Percentiles rank a stretch among this genome's conserved stretches.
Evolutionary conservation across 2,888 invertebrate genomes (phyloP).

Genomic region (Leucoptera coffeella): DNA sequence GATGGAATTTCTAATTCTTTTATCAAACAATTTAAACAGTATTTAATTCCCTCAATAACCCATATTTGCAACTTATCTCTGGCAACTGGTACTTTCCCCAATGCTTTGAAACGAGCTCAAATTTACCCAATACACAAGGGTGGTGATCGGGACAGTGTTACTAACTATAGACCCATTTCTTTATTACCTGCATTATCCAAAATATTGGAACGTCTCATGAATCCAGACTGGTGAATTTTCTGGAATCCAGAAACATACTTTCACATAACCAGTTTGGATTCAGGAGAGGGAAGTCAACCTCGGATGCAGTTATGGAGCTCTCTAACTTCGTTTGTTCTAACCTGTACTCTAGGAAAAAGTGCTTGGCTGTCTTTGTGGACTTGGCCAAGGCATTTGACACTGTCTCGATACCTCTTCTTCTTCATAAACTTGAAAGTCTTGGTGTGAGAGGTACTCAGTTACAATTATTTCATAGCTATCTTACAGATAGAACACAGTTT

Average conservation of each 20-base stretch:
- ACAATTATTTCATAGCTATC: neutral
- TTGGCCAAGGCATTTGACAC: conserved; percentile 4
- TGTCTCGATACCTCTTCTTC: conserved; percentile 3
- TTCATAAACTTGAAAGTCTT: conserved; percentile 1
- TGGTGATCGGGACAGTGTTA: neutral
- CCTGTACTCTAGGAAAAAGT: too few relatives aligned
- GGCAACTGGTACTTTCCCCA: conserved; percentile 1
- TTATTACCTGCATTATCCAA: neutral
- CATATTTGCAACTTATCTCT: conserved; percentile 1
- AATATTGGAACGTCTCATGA: neutral
- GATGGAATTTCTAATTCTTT: conserved; percentile 1
- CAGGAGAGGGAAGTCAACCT: neutral
- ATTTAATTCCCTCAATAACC: neutral
- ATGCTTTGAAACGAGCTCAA: conserved; percentile 1
- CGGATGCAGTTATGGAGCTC: conserved; percentile 1
- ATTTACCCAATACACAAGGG: conserved; percentile 2
- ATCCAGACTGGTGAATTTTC: neutral
- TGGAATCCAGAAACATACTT: neutral
- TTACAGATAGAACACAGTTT: neutral
- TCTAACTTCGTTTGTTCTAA: too few relatives aligned
- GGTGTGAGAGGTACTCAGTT: neutral
- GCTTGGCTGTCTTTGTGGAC: conserved; percentile 2
- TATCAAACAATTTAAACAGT: neutral
- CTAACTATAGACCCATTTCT: conserved; percentile 1
- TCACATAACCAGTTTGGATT: neutral